Conservation (phyloP, 2,888 invertebrate genomes). For the Drosophila paracracens region DNA sequence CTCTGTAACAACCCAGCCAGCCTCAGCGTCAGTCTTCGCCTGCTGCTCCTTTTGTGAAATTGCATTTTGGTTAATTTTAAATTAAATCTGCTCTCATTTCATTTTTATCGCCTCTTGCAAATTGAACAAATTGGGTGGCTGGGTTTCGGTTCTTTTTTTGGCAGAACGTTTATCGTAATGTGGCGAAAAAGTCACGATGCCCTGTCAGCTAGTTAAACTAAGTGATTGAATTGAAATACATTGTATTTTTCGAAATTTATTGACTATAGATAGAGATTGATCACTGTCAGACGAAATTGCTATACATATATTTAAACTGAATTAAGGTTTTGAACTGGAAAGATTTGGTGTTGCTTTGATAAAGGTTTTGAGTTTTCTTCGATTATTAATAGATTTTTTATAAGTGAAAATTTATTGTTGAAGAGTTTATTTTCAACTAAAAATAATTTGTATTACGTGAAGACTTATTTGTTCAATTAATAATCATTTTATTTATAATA, state of each 20-base stretch:
- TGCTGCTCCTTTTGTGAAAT: slow-evolving; percentile 5
- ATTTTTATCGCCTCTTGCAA: slow-evolving; percentile 25
- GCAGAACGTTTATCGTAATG: slow-evolving; percentile 15
- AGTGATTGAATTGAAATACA: not conserved
- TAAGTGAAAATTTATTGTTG: not conserved
- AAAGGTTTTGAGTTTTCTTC: not conserved
- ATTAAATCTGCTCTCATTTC: slow-evolving; percentile 30
- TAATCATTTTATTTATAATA: not conserved
- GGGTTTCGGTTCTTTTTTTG: not conserved
- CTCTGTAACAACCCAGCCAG: slow-evolving; percentile 50
- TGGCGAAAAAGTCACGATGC: slow-evolving; percentile 50
- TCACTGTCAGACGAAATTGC: not conserved
- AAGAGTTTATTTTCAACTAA: not conserved
- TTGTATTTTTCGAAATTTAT: not conserved
- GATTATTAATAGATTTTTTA: not conserved
- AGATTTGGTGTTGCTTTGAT: not conserved
- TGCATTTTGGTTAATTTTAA: slow-evolving; percentile 29
- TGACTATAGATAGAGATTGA: not conserved
- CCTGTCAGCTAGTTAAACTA: slow-evolving; percentile 8
- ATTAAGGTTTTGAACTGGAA: not conserved
- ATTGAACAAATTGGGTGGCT: slow-evolving; percentile 40
- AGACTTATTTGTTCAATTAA: not conserved
- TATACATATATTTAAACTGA: not conserved
- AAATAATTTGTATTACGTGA: not conserved
- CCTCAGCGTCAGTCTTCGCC: not conserved